These are phyloP conservation scores for Eurois occulta DNA, from an alignment of 2,888 invertebrate species.

Conservation along the genomic window DNA sequence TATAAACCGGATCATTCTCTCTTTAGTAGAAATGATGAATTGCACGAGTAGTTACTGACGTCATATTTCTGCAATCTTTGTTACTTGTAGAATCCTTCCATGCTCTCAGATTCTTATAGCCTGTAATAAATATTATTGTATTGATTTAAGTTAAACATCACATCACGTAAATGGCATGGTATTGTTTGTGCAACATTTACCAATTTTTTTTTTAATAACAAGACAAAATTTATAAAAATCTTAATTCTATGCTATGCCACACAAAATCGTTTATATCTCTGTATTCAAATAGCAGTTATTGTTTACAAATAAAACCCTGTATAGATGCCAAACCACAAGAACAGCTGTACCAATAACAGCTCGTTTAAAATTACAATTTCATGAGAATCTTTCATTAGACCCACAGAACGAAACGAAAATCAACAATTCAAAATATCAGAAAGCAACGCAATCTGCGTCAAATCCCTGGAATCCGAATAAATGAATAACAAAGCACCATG, in stretches of 20 bases:
- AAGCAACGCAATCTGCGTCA: constrained; percentile 45
- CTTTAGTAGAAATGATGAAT: background rate
- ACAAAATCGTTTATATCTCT: no score
- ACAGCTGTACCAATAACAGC: constrained; percentile 1
- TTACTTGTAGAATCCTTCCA: background rate
- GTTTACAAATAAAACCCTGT: background rate
- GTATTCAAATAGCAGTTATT: background rate
- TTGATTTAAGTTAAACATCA: background rate
- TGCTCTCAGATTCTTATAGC: background rate
- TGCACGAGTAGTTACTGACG: background rate
- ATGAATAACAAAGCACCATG: constrained; percentile 58
- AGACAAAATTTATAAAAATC: no score
- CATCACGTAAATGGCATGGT: background rate
- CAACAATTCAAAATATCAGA: constrained; percentile 56
- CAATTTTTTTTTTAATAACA: no score
- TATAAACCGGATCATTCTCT: background rate
- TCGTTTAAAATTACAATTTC: constrained; percentile 16
- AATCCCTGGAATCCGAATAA: constrained; percentile 53
- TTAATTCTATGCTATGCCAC: no score
- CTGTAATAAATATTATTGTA: background rate
- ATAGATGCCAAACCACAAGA: background rate
- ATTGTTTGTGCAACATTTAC: background rate
- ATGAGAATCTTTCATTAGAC: constrained; percentile 30
- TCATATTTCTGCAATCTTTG: background rate
- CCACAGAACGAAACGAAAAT: constrained; percentile 25